Base-by-base conservation (phyloP, 2,797 vertebrate species). In the Okamejei kenojei region DNA sequence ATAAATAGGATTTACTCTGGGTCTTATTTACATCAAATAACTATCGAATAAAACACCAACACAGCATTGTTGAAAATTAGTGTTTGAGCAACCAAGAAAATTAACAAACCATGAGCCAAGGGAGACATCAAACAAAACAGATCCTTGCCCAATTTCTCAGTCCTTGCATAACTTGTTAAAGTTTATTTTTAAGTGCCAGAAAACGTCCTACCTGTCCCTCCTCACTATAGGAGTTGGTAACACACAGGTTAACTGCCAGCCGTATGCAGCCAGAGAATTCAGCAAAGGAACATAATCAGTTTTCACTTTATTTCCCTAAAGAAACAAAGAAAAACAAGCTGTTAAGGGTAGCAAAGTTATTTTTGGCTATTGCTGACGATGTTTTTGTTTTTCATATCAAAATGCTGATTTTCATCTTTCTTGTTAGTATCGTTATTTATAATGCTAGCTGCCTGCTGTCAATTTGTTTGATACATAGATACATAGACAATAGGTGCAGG, bases 201-300 rank as follows among this genome's bases (percentile, higher is more conserved):
- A 86, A n/a, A 88, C 68, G 1, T 17, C 38, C 93, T 97, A 99
- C 98, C 98, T 98, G 97, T 98, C 98, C 0, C 96, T 98, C 96
- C 97, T 99, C 95, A 99, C 94, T 29, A 99, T 96, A 0, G 99
- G 98, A 19, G 99, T 99, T 0, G 99, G 98, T 94, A 99, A 97
- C 94, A 99, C 98, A 1, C 99, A 99, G 23, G 97, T 99, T 95
- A 99, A 97, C 94, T 97, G 98, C 98, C 98, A 99, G 93, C 98
- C 98, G 0, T 97, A 99, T 0, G 97, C 93, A 0, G 98, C 99
- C 93, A 99, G 96, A 0, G 98, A 99, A 95, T 98, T 98, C 94
- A 99, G 96, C 94, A 99, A 96, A 0, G 98, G 98, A 90, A 99
- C 95, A 0, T 99, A 99, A 95, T 99, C 99, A 0, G 98, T 97